These are phyloP conservation scores for Heliconius eleuchia DNA, from an alignment of 1,140 invertebrate genomes.

Conservation along the genomic window DNA sequence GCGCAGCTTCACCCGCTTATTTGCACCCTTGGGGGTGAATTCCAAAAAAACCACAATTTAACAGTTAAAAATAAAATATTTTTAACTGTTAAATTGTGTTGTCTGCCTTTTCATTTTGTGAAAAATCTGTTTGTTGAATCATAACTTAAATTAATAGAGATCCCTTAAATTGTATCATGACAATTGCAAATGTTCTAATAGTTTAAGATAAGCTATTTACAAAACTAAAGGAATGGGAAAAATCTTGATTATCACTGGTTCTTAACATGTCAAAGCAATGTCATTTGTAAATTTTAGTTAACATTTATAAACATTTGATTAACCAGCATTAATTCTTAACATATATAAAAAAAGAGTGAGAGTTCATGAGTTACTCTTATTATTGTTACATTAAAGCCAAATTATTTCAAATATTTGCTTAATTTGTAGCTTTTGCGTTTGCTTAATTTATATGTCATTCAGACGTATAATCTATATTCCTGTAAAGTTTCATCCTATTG, in stretches of 20 bases:
- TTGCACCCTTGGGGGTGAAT: too few species aligned
- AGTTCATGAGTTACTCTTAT: too few species aligned
- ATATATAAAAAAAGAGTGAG: too few species aligned
- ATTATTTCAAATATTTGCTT: too few species aligned
- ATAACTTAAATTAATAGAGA: background rate
- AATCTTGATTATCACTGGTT: background rate
- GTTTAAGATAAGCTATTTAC: background rate
- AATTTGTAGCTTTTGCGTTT: too few species aligned
- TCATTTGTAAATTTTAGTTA: background rate
- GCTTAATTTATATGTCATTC: too few species aligned
- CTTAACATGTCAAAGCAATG: background rate
- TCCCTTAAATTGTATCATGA: background rate
- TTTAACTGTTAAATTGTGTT: background rate
- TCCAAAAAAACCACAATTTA: too few species aligned
- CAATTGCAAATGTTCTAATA: background rate
- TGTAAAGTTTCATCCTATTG: too few species aligned
- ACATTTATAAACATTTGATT: background rate
- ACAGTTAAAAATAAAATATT: too few species aligned
- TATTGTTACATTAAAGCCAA: too few species aligned
- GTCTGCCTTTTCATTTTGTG: background rate
- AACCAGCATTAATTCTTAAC: background rate
- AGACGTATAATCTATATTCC: too few species aligned
- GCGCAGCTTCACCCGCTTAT: too few species aligned
- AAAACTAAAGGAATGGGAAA: background rate
- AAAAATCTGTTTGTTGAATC: background rate